Base-by-base conservation (phyloP, 1,140 invertebrate species). In the Heliconius congener region DNA sequence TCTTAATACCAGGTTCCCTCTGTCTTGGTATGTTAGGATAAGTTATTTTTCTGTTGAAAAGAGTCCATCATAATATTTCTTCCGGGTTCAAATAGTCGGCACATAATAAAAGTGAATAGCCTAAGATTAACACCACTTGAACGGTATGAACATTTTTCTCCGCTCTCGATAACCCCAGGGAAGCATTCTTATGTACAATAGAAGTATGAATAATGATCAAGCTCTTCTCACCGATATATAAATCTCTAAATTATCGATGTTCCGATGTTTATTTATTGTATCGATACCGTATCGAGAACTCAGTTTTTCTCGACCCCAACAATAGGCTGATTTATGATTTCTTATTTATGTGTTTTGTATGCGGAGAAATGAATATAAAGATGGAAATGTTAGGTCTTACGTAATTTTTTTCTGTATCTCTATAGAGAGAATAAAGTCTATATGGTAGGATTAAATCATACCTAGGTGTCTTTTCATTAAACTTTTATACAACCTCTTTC, bases 191-290 rank as follows among this genome's bases (percentile, higher is more conserved):
- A 74, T 74, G 80, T 79, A 87, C 86, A 90, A 90, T 90, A 77
- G 81, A 84, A 70, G 60, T 89, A 88, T 93, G 90, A 94, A 91
- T 91, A 93, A 93, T 90, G 87, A 86, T 82, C 57, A 76, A 84
- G 87, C 85, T 84, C 86, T 84, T 85, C 81, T 84, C 86, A 80
- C 81, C 77, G 76, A 88, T 87, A 91, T 88, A 92, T 92, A 93
- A 93, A 92, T 93, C 90, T 93, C 89, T 87, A 85, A 86, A 88
- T 92, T 92, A 94, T 94, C 91, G 89, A 92, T 93, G 89, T 85
- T 85, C 78, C 80, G 84, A 86, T 93, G 88, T 93, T 90, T 93
- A 91, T 92, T 90, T 93, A 93, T 93, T 90, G 88, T 85, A 85
- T 87, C 86, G 87, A 87, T 86, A 84, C 84, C 55, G 81, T 85